Evolutionary conservation across 2,888 invertebrate species (phyloP).

Genomic region (Spilarctia lutea): DNA sequence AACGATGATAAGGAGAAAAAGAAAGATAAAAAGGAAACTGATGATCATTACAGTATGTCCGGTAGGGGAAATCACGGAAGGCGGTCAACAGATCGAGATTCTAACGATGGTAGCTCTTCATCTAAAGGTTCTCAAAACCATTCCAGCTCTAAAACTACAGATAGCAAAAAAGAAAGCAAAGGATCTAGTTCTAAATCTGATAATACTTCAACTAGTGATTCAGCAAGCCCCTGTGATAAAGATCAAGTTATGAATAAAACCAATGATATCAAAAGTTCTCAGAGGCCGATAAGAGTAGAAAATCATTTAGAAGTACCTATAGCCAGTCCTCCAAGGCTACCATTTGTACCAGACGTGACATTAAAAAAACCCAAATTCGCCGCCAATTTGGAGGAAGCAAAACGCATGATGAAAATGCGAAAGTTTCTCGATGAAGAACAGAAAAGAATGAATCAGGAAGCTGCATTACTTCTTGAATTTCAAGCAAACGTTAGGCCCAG

Average conservation of each 20-base stretch:
- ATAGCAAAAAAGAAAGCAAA: constrained; percentile 76
- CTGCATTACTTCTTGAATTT: constrained; percentile 79
- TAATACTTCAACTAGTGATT: constrained; percentile 80
- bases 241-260: constrained; percentile 61
- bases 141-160: constrained; percentile 69
- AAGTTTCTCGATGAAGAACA: constrained; percentile 88
- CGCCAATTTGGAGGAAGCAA: constrained; percentile 89
- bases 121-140: constrained; percentile 79
- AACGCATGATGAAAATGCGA: constrained; percentile 88
- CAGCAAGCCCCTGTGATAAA: constrained; percentile 84
- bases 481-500: constrained; percentile 83
- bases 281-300: constrained; percentile 75
- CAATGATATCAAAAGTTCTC: constrained; percentile 56
- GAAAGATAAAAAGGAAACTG: constrained; percentile 85
- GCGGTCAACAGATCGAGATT: constrained; percentile 92
- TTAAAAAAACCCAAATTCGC: constrained; percentile 90
- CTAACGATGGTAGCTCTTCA: constrained; percentile 90
- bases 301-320: constrained; percentile 75
- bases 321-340: constrained; percentile 70
- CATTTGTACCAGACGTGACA: constrained; percentile 81
- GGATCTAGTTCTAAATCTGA: constrained; percentile 77
- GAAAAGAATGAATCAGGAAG: constrained; percentile 83
- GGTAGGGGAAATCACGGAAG: constrained; percentile 88
- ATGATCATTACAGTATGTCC: constrained; percentile 91
- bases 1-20: constrained; percentile 80